Conservation (phyloP, 2,113 vertebrate genomes). For the Ceyx cyanopectus region DNA sequence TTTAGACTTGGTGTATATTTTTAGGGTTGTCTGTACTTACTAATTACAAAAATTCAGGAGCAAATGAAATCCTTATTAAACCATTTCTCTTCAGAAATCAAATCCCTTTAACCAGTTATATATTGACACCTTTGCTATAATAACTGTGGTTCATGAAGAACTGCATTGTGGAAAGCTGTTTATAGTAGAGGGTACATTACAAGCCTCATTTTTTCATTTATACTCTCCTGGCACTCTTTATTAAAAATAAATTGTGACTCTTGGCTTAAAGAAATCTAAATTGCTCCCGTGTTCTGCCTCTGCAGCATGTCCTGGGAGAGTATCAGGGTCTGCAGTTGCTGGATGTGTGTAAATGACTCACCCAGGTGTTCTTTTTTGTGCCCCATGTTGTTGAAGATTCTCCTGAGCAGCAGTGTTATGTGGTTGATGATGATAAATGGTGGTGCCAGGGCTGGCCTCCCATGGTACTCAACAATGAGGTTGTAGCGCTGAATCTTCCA, state of each 20-base stretch:
- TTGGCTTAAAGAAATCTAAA: background rate
- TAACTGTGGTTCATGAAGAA: background rate
- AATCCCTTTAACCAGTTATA: background rate
- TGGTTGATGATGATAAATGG: constrained; percentile 97
- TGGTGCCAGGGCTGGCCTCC: constrained; percentile 90
- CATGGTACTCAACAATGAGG: constrained; percentile 92
- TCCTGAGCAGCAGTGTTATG: constrained; percentile 82
- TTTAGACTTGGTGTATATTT: background rate
- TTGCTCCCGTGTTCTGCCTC: background rate
- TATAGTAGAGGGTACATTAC: background rate
- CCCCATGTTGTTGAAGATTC: constrained; percentile 73
- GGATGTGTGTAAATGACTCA: constrained; percentile 49
- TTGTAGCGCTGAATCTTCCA: constrained; percentile 96
- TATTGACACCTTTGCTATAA: background rate
- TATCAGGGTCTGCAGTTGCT: background rate
- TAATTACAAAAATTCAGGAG: background rate
- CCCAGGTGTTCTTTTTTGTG: constrained; percentile 85
- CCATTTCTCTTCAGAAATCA: background rate
- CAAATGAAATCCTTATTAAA: background rate
- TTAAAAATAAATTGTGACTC: background rate
- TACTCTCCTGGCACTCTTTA: background rate
- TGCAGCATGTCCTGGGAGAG: background rate
- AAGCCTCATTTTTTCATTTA: background rate
- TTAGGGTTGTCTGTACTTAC: background rate
- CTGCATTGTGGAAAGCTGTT: background rate